A percentile compares a stretch with the other conserved stretches of the same genome.
Evolutionary conservation across 2,113 vertebrate species (phyloP).

Genomic region (Sinocyclocheilus rhinocerous): DNA sequence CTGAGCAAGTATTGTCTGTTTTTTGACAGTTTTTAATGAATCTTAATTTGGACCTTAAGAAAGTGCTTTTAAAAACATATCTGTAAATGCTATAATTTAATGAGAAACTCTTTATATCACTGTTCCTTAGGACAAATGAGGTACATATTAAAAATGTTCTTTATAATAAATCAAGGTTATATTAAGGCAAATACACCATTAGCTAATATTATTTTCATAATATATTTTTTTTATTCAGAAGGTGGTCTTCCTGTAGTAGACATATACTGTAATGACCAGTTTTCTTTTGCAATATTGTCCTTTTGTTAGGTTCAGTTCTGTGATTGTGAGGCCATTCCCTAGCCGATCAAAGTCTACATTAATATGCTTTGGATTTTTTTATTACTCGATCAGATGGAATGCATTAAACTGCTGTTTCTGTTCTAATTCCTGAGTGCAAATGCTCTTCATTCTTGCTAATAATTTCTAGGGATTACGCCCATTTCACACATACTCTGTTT

Average conservation of each 20-base stretch:
- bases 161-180: not conserved
- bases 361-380: not conserved
- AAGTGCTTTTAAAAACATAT: not conserved
- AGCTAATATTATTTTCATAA: not conserved
- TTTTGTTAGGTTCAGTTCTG: constrained; percentile 2
- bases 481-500: no score
- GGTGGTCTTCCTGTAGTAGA: not conserved
- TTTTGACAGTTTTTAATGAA: not conserved
- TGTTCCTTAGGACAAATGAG: not conserved
- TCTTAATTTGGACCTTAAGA: not conserved
- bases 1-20: not conserved
- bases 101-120: not conserved
- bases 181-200: not conserved
- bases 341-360: not conserved
- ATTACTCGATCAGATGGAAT: not conserved
- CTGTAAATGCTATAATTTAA: not conserved
- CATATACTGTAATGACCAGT: not conserved
- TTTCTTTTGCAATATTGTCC: not conserved
- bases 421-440: not conserved
- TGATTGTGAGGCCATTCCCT: not conserved
- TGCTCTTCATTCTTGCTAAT: not conserved
- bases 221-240: no score
- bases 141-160: not conserved
- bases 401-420: not conserved
- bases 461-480: no score